These are phyloP conservation scores for Hycleus cichorii DNA, from an alignment of 1,140 invertebrate species.

Conservation along the genomic window DNA sequence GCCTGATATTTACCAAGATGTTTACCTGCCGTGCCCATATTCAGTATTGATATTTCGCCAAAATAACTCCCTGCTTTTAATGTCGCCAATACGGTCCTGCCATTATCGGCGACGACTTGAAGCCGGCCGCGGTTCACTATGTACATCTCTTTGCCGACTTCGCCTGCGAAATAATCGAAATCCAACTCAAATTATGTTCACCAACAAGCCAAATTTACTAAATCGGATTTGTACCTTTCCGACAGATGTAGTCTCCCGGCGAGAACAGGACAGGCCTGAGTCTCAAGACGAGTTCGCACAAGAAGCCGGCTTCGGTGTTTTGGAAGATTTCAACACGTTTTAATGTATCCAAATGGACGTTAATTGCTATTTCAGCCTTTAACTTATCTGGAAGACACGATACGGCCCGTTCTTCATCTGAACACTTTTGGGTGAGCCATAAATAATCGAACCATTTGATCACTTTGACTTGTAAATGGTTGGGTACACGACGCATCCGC, in stretches of 20 bases:
- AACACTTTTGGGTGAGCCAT: constrained; percentile 97
- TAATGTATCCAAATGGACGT: constrained; percentile 95
- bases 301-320: constrained; percentile 96
- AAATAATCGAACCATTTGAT: constrained; percentile 99
- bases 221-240: constrained; percentile 71
- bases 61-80: constrained; percentile 97
- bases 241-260: constrained; percentile 96
- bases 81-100: constrained; percentile 92
- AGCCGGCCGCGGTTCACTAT: constrained; percentile 95
- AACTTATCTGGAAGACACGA: constrained; percentile 94
- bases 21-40: constrained; percentile 99
- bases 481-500: constrained; percentile 90
- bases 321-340: constrained; percentile 98
- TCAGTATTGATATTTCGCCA: constrained; percentile 98
- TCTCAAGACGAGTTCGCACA: constrained; percentile 92
- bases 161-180: constrained; percentile 59
- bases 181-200: background rate
- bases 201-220: background rate
- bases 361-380: constrained; percentile 98
- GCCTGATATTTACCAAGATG: constrained; percentile 81
- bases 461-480: constrained; percentile 93
- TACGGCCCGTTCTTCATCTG: constrained; percentile 92
- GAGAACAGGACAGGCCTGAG: constrained; percentile 93
- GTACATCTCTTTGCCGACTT: constrained; percentile 99
- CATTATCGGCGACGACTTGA: constrained; percentile 95